Conservation (phyloP, 2,888 invertebrate genomes). For the Yponomeuta cagnagella region DNA sequence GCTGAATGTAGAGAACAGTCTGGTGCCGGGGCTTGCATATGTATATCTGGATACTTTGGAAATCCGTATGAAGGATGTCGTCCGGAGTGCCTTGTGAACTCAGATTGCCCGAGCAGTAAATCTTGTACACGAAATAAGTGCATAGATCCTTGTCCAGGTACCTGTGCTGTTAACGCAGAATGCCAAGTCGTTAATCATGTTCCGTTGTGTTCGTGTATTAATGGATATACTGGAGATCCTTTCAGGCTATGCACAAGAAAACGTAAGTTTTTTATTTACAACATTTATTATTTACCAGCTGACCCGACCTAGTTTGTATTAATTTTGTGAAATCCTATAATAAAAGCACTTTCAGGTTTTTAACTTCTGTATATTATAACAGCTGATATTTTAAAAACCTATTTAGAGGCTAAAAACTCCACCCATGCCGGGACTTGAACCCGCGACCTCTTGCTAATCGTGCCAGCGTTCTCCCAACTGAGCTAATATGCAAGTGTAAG, state of each 20-base stretch:
- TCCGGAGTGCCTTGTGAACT: slow-evolving; percentile 83
- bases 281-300: neutral
- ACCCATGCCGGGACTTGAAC: too few species aligned
- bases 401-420: too few species aligned
- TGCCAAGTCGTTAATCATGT: slow-evolving; percentile 85
- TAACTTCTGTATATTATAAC: too few species aligned
- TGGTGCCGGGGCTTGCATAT: slow-evolving; percentile 80
- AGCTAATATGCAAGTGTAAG: too few species aligned
- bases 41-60: slow-evolving; percentile 82
- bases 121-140: slow-evolving; percentile 85
- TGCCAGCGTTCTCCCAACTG: too few species aligned
- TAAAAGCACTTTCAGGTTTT: too few species aligned
- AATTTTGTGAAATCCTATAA: too few species aligned
- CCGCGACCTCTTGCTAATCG: too few species aligned
- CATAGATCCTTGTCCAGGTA: slow-evolving; percentile 85
- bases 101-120: slow-evolving; percentile 81
- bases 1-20: slow-evolving; percentile 77
- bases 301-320: too few species aligned
- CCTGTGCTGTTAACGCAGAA: slow-evolving; percentile 84
- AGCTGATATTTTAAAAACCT: too few species aligned
- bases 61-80: slow-evolving; percentile 88
- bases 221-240: slow-evolving; percentile 83
- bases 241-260: slow-evolving; percentile 72
- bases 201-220: slow-evolving; percentile 80
- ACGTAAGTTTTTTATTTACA: slow-evolving; percentile 47